Evolutionary conservation across 2,888 invertebrate genomes (phyloP).

Genomic region (Microdon myrmicae): DNA sequence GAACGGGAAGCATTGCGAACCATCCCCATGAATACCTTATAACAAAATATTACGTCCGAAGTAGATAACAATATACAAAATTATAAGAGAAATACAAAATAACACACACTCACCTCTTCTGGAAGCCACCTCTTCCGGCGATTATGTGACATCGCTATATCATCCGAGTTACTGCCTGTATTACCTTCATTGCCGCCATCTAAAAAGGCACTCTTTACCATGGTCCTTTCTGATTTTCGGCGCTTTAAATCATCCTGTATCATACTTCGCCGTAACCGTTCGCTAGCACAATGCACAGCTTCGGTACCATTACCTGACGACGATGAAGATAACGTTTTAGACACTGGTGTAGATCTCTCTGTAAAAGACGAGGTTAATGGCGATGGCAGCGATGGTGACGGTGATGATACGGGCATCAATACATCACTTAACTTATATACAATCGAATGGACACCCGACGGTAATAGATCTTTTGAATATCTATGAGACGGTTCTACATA

Average conservation of each 20-base stretch:
- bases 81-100: too few species aligned
- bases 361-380: conserved; percentile 52
- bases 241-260: conserved; percentile 56
- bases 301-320: conserved; percentile 34
- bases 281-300: conserved; percentile 65
- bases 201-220: conserved; percentile 20
- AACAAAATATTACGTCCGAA: too few species aligned
- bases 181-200: conserved; percentile 36
- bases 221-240: conserved; percentile 42
- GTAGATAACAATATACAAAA: too few species aligned
- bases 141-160: conserved; percentile 52
- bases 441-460: conserved; percentile 78
- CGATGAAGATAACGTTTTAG: conserved; percentile 60
- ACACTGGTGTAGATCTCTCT: conserved; percentile 17
- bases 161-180: conserved; percentile 61
- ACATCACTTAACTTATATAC: conserved; percentile 87
- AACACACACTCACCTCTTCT: conserved; percentile 69
- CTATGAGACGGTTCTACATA: conserved; percentile 76
- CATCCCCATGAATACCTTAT: too few species aligned
- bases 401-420: conserved; percentile 59
- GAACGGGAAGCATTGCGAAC: too few species aligned
- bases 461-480: conserved; percentile 68
- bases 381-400: conserved; percentile 69
- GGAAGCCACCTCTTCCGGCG: conserved; percentile 75
- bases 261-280: conserved; percentile 60